A percentile compares a stretch with the other conserved stretches of the same genome.
phyloP scores from a whole-genome alignment of 2,113 vertebrate species.

The human (Homo sapiens) region DNA sequence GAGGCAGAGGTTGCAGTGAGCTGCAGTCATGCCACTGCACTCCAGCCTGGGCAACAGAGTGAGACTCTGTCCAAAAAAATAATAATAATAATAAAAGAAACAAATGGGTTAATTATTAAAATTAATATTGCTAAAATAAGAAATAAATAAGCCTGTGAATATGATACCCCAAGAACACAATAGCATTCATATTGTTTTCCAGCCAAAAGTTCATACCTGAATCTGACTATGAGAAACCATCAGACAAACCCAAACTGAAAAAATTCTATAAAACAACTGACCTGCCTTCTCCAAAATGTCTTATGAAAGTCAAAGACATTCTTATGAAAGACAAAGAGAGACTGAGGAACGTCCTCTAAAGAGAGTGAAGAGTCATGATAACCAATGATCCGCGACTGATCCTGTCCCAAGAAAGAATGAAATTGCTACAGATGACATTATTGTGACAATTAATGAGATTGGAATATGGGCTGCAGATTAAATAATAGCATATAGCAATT shows the following conservation, averaged over 20 bases:
- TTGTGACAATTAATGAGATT: neutral
- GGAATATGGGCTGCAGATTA: neutral
- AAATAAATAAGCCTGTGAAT: neutral
- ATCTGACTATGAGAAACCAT: neutral
- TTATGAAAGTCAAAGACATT: neutral
- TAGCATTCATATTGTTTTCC: slow-evolving; percentile 4
- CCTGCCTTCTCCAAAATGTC: neutral
- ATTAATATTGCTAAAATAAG: slow-evolving; percentile 17
- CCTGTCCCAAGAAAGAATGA: neutral
- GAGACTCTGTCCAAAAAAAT: too few relatives aligned
- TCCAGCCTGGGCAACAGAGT: too few relatives aligned
- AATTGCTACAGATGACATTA: neutral
- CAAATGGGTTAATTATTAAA: neutral
- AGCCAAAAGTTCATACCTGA: neutral
- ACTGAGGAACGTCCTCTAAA: neutral
- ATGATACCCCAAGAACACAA: neutral
- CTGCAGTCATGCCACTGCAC: too few relatives aligned
- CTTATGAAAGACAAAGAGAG: neutral
- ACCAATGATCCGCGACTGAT: neutral
- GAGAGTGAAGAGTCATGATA: neutral
- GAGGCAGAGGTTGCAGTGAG: too few relatives aligned
- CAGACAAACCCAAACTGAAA: neutral
- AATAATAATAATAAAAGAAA: neutral
- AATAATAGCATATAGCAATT: neutral
- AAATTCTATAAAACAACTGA: neutral